Conservation (phyloP, 1,140 invertebrate species). For the Belonocnema kinseyi region DNA sequence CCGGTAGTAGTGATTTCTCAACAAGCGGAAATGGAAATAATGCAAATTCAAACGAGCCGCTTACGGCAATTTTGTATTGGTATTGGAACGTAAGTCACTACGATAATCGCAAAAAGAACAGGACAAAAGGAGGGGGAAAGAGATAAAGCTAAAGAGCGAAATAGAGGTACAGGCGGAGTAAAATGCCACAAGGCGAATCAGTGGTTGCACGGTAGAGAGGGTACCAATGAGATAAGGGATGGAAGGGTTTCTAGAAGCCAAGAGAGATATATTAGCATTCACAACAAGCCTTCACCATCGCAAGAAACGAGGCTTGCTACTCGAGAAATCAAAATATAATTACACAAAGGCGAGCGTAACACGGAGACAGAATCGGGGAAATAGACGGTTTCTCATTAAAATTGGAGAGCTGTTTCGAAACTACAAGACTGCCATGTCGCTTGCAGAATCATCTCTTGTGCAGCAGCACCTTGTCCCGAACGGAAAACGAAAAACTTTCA, state of each 20-base stretch:
- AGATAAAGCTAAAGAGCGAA: slow-evolving; percentile 39
- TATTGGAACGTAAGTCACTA: slow-evolving; percentile 59
- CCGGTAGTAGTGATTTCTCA: slow-evolving; percentile 47
- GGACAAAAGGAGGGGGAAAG: slow-evolving; percentile 41
- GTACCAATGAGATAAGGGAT: slow-evolving; percentile 26
- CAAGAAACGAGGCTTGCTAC: slow-evolving; percentile 53
- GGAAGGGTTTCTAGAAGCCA: slow-evolving; percentile 31
- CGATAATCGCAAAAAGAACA: slow-evolving; percentile 23
- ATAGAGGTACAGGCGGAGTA: slow-evolving; percentile 27
- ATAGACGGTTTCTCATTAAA: slow-evolving; percentile 75
- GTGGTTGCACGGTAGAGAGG: slow-evolving; percentile 38
- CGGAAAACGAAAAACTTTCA: slow-evolving; percentile 56
- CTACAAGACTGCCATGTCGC: slow-evolving; percentile 72
- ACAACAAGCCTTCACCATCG: slow-evolving; percentile 56
- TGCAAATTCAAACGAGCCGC: slow-evolving; percentile 55
- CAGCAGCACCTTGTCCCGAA: slow-evolving; percentile 44
- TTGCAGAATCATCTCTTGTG: slow-evolving; percentile 60
- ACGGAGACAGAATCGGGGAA: slow-evolving; percentile 70
- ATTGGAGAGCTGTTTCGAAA: slow-evolving; percentile 75
- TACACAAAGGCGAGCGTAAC: slow-evolving; percentile 72
- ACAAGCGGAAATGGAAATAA: slow-evolving; percentile 51
- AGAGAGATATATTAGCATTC: slow-evolving; percentile 66
- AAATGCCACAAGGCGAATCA: slow-evolving; percentile 32
- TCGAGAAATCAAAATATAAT: slow-evolving; percentile 75
- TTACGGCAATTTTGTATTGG: slow-evolving; percentile 57